These are phyloP conservation scores for Poecilia latipinna DNA, from an alignment of 2,113 vertebrate species.

Conservation along the genomic window DNA sequence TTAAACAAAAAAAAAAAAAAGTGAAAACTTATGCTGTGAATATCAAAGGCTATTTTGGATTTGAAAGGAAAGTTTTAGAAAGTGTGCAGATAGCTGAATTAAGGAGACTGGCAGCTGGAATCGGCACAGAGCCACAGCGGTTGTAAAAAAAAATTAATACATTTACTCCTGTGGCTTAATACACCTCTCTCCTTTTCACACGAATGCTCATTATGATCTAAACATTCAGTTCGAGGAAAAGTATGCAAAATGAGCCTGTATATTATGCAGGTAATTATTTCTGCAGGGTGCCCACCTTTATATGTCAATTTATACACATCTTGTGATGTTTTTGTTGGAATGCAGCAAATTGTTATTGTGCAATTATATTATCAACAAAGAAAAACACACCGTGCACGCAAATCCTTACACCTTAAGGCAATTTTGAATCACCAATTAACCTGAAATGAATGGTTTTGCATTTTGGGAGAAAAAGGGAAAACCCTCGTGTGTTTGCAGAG, in stretches of 20 bases:
- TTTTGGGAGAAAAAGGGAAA: neutral
- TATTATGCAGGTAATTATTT: neutral
- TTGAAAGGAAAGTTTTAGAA: conserved; percentile 36
- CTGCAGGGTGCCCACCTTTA: neutral
- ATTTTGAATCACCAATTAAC: neutral
- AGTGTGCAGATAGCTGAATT: neutral
- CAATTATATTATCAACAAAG: neutral
- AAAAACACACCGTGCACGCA: neutral
- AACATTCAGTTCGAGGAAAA: conserved; percentile 7
- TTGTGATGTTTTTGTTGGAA: neutral
- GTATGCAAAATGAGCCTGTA: neutral
- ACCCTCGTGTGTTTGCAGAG: too few relatives aligned
- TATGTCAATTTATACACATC: too few relatives aligned
- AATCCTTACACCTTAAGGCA: neutral
- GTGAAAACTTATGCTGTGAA: conserved; percentile 18
- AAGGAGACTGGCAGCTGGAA: conserved; percentile 34
- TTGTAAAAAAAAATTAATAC: conserved; percentile 17
- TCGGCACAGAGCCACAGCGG: conserved; percentile 32
- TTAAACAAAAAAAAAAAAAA: conserved; percentile 16
- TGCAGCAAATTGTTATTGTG: neutral
- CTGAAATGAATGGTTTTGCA: neutral
- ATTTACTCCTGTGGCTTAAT: conserved; percentile 31
- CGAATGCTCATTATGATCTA: conserved; percentile 20
- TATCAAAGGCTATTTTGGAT: conserved; percentile 21
- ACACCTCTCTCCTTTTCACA: conserved; percentile 9